Base-by-base conservation (phyloP, 1,140 invertebrate genomes). In the Drosophila willistoni region DNA sequence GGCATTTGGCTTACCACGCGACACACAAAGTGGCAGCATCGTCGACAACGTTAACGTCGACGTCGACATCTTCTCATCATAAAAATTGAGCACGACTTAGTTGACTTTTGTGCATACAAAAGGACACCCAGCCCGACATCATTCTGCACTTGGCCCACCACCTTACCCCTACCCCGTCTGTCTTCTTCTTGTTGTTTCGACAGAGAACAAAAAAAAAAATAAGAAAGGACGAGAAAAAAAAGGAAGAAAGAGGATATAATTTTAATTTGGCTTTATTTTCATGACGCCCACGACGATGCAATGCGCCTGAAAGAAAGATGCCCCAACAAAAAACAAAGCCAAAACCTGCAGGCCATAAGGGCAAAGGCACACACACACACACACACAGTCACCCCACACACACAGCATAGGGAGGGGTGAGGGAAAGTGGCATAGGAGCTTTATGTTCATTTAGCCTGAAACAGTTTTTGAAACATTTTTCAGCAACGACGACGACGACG, bases 231-330 rank as follows among this genome's bases (percentile, higher is more conserved):
- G 34, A 36, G 34, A 36, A 12, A 36, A 12, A 12, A 36, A n/a
- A 47, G 34, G 42, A 73, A 61, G 39, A 70, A 73, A 71, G 67
- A 69, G 79, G 78, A 87, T 89, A 87, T 89, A 80, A 87, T 87
- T 87, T 87, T 89, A 87, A 87, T 87, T 87, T 87, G 84, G 83
- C 84, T 87, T 87, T 87, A 87, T 89, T 87, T 84, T 87, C 84
- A 79, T 73, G 76, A 57, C 76, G 76, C 76, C 76, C 76, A 77
- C 72, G 70, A 79, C 75, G 82, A 69, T 85, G 74, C 81, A 57
- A 73, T 60, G 39, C 25, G 22, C 44, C 34, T 25, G 64, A 70
- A 73, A 73, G 71, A 77, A 67, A 29, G 29, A 29, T 29, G 63
- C 55, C 47, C 51, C 25, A 41, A 13, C 55, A 54, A 51, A 34